Percentiles rank a stretch among this genome's conserved stretches.
Evolutionary conservation across 2,113 vertebrate genomes (phyloP).

Genomic region (Okapia johnstoni): DNA sequence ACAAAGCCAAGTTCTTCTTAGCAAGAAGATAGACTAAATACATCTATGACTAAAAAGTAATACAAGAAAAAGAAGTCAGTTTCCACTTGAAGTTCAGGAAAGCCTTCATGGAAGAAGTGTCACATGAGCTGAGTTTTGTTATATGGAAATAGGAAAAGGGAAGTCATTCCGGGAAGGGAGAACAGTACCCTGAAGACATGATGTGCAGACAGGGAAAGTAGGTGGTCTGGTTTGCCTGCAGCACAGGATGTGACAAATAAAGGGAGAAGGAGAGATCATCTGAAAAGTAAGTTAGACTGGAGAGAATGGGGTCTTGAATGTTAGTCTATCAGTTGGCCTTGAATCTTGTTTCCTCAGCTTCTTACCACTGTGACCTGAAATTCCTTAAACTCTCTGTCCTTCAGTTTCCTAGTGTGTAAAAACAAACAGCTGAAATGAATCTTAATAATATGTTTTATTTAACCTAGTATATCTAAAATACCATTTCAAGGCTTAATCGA

Average conservation of each 20-base stretch:
- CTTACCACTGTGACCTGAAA: background rate
- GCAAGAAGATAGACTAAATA: background rate
- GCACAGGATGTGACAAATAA: background rate
- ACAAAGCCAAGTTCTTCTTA: background rate
- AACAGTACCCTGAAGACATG: background rate
- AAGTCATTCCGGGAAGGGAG: background rate
- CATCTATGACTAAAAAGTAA: background rate
- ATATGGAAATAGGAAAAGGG: background rate
- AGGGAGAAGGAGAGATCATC: background rate
- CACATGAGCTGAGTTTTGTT: background rate
- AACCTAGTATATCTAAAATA: background rate
- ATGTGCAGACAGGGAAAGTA: too few species aligned
- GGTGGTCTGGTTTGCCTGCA: background rate
- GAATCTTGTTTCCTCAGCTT: background rate
- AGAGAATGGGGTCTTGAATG: background rate
- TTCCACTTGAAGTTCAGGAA: background rate
- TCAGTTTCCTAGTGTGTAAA: background rate
- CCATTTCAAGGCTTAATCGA: background rate
- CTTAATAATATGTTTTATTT: slow-evolving; percentile 18
- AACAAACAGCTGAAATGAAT: background rate
- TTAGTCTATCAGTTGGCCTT: background rate
- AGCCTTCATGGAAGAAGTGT: background rate
- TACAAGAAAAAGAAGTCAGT: background rate
- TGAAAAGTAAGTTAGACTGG: background rate
- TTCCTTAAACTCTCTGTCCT: background rate